phyloP scores from a whole-genome alignment of 2,888 invertebrate species.

The Tiliacea citrago region DNA sequence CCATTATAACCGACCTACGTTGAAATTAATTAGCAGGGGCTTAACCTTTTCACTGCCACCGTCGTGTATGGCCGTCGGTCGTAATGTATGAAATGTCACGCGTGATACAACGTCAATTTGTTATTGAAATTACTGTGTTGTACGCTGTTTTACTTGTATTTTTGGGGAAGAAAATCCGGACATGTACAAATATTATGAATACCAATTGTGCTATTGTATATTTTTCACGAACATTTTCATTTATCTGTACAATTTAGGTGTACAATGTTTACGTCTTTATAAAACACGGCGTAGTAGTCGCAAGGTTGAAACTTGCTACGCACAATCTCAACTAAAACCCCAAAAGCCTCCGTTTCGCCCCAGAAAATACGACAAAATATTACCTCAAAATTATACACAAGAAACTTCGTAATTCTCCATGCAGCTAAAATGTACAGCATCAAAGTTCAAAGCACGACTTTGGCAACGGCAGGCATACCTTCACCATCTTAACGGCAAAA shows the following conservation, averaged over 20 bases:
- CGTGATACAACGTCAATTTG: constrained; percentile 37
- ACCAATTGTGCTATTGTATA: not conserved
- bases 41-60: constrained; percentile 39
- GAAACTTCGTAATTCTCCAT: constrained; percentile 26
- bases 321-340: constrained; percentile 3
- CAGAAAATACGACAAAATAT: constrained; percentile 39
- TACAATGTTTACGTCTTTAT: not conserved
- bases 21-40: constrained; percentile 55
- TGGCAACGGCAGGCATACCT: constrained; percentile 57
- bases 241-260: not conserved
- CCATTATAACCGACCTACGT: constrained; percentile 37
- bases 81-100: constrained; percentile 20
- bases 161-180: constrained; percentile 9
- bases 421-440: constrained; percentile 37
- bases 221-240: not conserved
- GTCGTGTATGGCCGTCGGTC: constrained; percentile 26
- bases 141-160: constrained; percentile 2
- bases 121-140: constrained; percentile 35
- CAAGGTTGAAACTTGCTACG: constrained; percentile 1
- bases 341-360: not conserved
- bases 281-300: not conserved
- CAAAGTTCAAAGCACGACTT: constrained; percentile 62
- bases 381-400: constrained; percentile 20
- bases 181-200: constrained; percentile 9
- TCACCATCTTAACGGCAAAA: constrained; percentile 60